Conservation (phyloP, 92 coral and sea anemone species). For the Micromussa lordhowensis region DNA sequence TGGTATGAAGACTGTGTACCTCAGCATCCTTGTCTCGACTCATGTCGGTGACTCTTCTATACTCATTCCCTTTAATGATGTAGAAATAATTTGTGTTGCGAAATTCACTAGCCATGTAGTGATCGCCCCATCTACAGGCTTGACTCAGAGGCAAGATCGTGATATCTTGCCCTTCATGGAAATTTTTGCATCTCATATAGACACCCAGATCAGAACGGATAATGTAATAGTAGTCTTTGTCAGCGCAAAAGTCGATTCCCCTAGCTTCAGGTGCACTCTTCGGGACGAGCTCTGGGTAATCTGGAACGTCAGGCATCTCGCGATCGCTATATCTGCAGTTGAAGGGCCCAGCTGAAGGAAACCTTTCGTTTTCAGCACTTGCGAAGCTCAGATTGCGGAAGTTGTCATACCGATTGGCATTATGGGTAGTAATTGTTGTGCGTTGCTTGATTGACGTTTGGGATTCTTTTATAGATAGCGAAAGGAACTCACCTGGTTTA, state of each 20-base stretch:
- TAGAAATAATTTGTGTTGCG: conserved; percentile 11
- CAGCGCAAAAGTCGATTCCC: conserved; percentile 8
- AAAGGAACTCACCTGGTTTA: too few species aligned
- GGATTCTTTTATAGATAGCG: too few species aligned
- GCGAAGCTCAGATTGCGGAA: background rate
- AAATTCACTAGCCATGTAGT: conserved; percentile 17
- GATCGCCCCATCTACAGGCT: conserved; percentile 31
- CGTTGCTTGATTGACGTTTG: too few species aligned
- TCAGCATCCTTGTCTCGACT: conserved; percentile 20
- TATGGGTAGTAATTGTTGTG: too few species aligned
- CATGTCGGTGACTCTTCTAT: conserved; percentile 35
- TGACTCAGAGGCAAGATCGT: conserved; percentile 2
- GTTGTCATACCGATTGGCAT: too few species aligned
- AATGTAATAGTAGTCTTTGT: background rate
- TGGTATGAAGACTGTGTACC: conserved; percentile 31
- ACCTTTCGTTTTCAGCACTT: background rate
- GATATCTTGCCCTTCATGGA: conserved; percentile 11
- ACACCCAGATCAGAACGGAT: conserved; percentile 18
- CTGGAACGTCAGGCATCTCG: background rate
- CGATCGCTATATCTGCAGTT: background rate
- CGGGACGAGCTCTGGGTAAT: conserved; percentile 3
- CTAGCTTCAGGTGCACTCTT: background rate
- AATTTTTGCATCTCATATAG: conserved; percentile 14
- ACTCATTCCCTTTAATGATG: conserved; percentile 9
- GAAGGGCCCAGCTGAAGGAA: background rate